phyloP scores from a whole-genome alignment of 2,797 vertebrate species.

The Knipowitschia caucasica region DNA sequence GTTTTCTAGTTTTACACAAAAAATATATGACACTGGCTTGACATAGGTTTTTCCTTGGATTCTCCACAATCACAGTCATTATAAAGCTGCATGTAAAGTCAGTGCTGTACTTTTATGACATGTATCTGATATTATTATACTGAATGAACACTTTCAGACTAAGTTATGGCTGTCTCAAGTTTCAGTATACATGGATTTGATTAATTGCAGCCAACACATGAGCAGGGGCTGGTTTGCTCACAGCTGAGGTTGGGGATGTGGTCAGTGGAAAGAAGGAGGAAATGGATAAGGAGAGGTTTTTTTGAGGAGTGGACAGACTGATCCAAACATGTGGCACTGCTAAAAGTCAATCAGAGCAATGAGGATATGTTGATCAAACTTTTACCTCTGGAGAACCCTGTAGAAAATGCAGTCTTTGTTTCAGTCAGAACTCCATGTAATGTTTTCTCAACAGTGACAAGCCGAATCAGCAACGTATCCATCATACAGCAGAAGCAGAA shows the following conservation, averaged over 20 bases:
- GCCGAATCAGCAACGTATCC: constrained; percentile 47
- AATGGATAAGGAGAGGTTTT: constrained; percentile 27
- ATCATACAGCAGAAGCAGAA: constrained; percentile 46
- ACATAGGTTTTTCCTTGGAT: too few relatives aligned
- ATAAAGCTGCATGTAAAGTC: too few relatives aligned
- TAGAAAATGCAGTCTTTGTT: constrained; percentile 45
- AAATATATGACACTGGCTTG: too few relatives aligned
- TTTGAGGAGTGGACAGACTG: constrained; percentile 20
- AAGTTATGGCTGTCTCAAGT: not conserved
- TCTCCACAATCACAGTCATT: too few relatives aligned
- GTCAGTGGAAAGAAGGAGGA: constrained; percentile 28
- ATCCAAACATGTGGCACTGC: constrained; percentile 21
- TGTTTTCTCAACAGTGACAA: constrained; percentile 43
- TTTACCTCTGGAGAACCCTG: not conserved
- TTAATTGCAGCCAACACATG: constrained; percentile 26
- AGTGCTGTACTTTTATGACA: not conserved
- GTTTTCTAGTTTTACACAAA: too few relatives aligned
- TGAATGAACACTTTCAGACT: not conserved
- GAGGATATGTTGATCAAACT: constrained; percentile 10
- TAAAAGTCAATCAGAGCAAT: constrained; percentile 11
- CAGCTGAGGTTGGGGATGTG: constrained; percentile 36
- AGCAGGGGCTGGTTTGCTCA: constrained; percentile 36
- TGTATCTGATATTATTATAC: not conserved
- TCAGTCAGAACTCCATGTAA: constrained; percentile 11
- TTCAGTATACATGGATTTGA: constrained; percentile 18